Evolutionary conservation across 2,888 invertebrate genomes (phyloP).

Genomic region (Agriotes lineatus): DNA sequence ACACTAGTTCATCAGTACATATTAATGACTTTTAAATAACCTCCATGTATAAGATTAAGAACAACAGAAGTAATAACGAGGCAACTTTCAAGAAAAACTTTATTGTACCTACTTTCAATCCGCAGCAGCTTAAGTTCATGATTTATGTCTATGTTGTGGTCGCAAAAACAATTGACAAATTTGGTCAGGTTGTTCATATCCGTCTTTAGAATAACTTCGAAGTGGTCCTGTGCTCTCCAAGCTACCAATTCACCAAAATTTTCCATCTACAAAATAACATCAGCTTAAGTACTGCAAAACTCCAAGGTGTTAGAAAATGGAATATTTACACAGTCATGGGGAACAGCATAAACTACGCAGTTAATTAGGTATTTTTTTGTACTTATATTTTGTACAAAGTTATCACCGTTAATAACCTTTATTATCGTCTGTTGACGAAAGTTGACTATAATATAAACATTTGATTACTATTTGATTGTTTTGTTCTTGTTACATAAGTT

Average conservation of each 20-base stretch:
- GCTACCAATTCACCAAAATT: constrained; percentile 83
- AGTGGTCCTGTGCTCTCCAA: constrained; percentile 82
- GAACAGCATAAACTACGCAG: too few relatives aligned
- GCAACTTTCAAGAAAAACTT: not conserved
- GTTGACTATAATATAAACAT: too few relatives aligned
- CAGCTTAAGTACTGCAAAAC: too few relatives aligned
- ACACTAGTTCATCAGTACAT: too few relatives aligned
- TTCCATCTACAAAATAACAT: too few relatives aligned
- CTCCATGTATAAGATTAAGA: too few relatives aligned
- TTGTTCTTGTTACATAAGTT: too few relatives aligned
- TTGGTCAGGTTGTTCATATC: constrained; percentile 82
- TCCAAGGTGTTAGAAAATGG: too few relatives aligned
- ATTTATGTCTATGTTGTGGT: constrained; percentile 80
- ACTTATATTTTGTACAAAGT: not conserved
- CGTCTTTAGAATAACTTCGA: constrained; percentile 82
- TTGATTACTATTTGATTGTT: too few relatives aligned
- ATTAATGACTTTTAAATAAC: too few relatives aligned
- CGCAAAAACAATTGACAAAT: constrained; percentile 79
- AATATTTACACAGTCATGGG: too few relatives aligned
- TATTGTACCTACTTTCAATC: constrained; percentile 79
- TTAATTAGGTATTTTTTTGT: too few relatives aligned
- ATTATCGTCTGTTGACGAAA: constrained; percentile 1
- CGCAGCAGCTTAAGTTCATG: constrained; percentile 81
- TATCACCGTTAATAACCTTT: constrained; percentile 14
- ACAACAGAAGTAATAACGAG: not conserved